Conservation (phyloP, 2,113 vertebrate species). For the Lynx canadensis region DNA sequence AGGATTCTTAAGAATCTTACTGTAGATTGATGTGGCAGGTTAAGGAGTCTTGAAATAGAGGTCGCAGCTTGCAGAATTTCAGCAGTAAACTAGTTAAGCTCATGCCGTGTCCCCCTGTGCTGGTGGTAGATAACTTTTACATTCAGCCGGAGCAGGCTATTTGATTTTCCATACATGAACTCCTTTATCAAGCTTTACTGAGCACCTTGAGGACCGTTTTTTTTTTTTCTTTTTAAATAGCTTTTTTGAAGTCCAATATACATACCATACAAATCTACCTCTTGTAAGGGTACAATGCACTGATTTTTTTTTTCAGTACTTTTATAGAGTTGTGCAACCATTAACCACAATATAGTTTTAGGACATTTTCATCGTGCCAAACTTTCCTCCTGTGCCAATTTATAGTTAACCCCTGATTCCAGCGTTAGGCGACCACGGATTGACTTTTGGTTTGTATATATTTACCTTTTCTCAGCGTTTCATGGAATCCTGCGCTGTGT, state of each 20-base stretch:
- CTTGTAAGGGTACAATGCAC: neutral
- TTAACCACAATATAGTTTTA: neutral
- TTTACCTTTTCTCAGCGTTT: neutral
- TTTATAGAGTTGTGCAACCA: neutral
- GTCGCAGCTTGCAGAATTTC: neutral
- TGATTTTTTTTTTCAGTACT: neutral
- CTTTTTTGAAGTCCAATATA: neutral
- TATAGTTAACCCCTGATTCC: neutral
- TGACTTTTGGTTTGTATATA: neutral
- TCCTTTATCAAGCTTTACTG: neutral
- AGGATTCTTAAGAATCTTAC: slow-evolving; percentile 3
- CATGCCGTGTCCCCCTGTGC: neutral
- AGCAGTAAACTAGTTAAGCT: neutral
- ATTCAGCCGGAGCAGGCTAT: neutral
- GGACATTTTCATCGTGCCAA: neutral
- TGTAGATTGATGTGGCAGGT: neutral
- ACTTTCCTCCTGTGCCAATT: neutral
- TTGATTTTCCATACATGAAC: neutral
- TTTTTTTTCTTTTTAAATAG: neutral
- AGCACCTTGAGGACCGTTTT: neutral
- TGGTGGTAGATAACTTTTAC: neutral
- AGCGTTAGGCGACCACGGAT: neutral
- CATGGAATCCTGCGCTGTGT: neutral
- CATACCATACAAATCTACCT: neutral
- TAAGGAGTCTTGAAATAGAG: slow-evolving; percentile 28